A percentile compares a stretch with the other conserved stretches of the same genome.
Evolutionary conservation across 2,888 invertebrate genomes (phyloP).

Genomic region (Synanthedon tipuliformis): DNA sequence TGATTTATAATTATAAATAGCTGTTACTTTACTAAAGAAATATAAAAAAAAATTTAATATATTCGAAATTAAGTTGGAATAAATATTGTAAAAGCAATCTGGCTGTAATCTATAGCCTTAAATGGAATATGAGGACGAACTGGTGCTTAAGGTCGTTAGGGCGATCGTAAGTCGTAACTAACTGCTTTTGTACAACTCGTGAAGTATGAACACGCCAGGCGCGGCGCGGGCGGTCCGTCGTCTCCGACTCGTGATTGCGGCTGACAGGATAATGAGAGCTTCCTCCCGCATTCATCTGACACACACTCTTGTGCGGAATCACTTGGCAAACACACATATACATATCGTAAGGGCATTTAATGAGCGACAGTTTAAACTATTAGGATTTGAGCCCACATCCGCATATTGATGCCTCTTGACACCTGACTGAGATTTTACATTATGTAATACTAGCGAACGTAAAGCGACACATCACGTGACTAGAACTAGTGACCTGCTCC

Average conservation of each 20-base stretch:
- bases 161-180: constrained; percentile 15
- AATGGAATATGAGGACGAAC: constrained; percentile 10
- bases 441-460: neutral
- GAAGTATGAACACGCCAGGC: constrained; percentile 10
- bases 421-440: constrained; percentile 5
- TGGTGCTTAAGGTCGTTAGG: constrained; percentile 17
- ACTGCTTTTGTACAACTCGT: constrained; percentile 19
- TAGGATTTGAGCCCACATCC: neutral
- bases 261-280: constrained; percentile 65
- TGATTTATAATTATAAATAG: too few relatives aligned
- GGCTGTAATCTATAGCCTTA: constrained; percentile 12
- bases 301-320: constrained; percentile 47
- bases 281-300: constrained; percentile 58
- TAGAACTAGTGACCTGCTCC: too few relatives aligned
- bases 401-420: neutral
- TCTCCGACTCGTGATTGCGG: constrained; percentile 47
- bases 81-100: too few relatives aligned
- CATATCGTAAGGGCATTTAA: constrained; percentile 39
- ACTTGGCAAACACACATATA: constrained; percentile 25
- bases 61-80: too few relatives aligned
- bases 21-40: too few relatives aligned
- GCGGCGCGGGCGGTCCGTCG: constrained; percentile 16
- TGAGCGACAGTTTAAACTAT: constrained; percentile 9
- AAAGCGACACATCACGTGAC: too few relatives aligned
- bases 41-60: too few relatives aligned